These are phyloP conservation scores for Drosophila bipectinata DNA, from an alignment of 1,140 invertebrate genomes.

Conservation along the genomic window DNA sequence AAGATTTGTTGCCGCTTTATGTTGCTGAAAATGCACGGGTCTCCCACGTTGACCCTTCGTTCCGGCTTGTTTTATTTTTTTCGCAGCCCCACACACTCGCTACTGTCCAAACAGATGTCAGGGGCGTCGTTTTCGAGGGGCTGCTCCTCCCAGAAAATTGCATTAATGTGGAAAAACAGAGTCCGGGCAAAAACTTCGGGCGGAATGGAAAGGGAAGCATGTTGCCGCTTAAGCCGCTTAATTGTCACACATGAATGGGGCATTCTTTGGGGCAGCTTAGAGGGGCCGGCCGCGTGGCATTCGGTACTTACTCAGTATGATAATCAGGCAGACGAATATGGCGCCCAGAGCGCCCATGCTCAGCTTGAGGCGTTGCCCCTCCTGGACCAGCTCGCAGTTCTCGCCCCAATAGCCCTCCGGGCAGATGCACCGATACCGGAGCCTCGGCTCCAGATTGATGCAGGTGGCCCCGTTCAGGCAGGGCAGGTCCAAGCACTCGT, in stretches of 20 bases:
- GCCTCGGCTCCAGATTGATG: constrained; percentile 85
- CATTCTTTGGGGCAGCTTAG: constrained; percentile 5
- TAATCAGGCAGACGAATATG: constrained; percentile 87
- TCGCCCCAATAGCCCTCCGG: constrained; percentile 87
- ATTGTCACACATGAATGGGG: constrained; percentile 66
- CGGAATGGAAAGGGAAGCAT: constrained; percentile 13
- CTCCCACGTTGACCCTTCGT: constrained; percentile 26
- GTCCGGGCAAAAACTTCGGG: neutral
- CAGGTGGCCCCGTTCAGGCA: constrained; percentile 87
- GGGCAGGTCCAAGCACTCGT: constrained; percentile 87
- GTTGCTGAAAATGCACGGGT: constrained; percentile 42
- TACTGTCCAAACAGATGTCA: constrained; percentile 52
- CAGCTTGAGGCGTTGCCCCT: constrained; percentile 87
- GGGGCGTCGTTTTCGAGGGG: constrained; percentile 12
- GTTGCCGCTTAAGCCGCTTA: constrained; percentile 70
- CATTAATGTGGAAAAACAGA: constrained; percentile 70
- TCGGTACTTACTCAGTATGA: constrained; percentile 86
- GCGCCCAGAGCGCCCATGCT: constrained; percentile 87
- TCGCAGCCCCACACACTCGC: constrained; percentile 15
- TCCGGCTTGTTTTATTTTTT: neutral
- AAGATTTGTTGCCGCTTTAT: constrained; percentile 56
- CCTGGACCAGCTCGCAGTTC: constrained; percentile 87
- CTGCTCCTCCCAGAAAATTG: constrained; percentile 62
- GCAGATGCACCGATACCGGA: constrained; percentile 86
- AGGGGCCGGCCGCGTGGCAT: neutral